These are phyloP conservation scores for Melieria omissa DNA, from an alignment of 2,888 invertebrate genomes.

Conservation along the genomic window DNA sequence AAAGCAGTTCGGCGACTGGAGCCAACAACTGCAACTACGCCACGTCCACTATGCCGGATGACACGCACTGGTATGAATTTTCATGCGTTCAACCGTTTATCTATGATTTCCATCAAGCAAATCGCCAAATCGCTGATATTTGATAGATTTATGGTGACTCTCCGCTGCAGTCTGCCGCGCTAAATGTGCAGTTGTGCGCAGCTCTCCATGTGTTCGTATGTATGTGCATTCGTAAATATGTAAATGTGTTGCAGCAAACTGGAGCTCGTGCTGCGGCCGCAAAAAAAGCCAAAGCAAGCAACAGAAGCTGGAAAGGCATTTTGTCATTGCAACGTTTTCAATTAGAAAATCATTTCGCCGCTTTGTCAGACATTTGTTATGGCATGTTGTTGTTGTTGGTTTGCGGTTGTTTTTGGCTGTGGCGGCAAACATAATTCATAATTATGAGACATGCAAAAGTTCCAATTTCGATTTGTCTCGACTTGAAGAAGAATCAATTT, in stretches of 20 bases:
- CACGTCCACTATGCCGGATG: neutral
- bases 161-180: slow-evolving; percentile 7
- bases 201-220: neutral
- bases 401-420: neutral
- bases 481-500: slow-evolving; percentile 2
- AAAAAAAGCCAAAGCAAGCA: neutral
- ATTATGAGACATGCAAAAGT: slow-evolving; percentile 16
- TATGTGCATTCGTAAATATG: neutral
- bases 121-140: slow-evolving; percentile 33
- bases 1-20: slow-evolving; percentile 9
- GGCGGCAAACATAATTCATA: slow-evolving; percentile 12
- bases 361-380: slow-evolving; percentile 12
- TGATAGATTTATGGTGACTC: slow-evolving; percentile 29
- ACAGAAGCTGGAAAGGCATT: slow-evolving; percentile 2
- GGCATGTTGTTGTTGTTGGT: neutral
- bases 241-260: neutral
- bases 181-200: neutral
- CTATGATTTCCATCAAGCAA: slow-evolving; percentile 31
- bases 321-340: slow-evolving; percentile 26
- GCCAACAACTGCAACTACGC: too few relatives aligned
- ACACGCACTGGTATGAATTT: slow-evolving; percentile 9
- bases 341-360: slow-evolving; percentile 25
- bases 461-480: slow-evolving; percentile 2
- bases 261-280: too few relatives aligned
- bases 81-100: slow-evolving; percentile 24